A percentile compares a stretch with the other conserved stretches of the same genome.
Conservation (phyloP, 2,888 invertebrate species). For the Strigamia transsilvanica region DNA sequence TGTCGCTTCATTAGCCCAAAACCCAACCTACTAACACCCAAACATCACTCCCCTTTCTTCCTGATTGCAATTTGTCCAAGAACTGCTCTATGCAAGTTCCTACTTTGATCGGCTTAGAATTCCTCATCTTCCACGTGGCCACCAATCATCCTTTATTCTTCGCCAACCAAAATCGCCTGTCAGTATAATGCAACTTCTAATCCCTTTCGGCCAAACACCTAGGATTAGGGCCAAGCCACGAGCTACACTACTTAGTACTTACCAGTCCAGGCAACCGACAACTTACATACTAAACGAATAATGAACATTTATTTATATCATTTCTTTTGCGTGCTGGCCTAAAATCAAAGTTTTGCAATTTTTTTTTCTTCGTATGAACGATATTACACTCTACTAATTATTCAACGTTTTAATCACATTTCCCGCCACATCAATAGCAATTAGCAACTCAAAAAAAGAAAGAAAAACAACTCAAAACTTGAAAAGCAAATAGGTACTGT, state of each 20-base stretch:
- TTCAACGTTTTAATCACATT: neutral
- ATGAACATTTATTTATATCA: neutral
- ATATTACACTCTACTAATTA: neutral
- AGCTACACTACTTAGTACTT: neutral
- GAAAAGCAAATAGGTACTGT: neutral
- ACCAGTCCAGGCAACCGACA: neutral
- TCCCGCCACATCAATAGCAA: neutral
- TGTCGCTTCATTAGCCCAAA: constrained; percentile 30
- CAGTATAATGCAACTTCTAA: constrained; percentile 21
- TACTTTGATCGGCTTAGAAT: constrained; percentile 11
- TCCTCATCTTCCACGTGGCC: constrained; percentile 21
- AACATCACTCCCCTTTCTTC: constrained; percentile 14
- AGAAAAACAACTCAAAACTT: neutral
- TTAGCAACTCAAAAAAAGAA: neutral
- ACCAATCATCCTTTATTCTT: constrained; percentile 26
- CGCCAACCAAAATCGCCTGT: constrained; percentile 15
- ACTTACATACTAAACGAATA: neutral
- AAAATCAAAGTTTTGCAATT: neutral
- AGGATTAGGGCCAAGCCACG: constrained; percentile 16
- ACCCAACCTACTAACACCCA: neutral
- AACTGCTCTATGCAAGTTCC: constrained; percentile 16
- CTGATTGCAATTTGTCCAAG: constrained; percentile 20
- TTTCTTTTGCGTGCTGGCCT: neutral
- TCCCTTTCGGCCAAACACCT: constrained; percentile 21
- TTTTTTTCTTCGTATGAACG: too few relatives aligned